Percentiles rank a stretch among this genome's conserved stretches.
Conservation (phyloP, 2,888 invertebrate species). For the Dione vanillae region DNA sequence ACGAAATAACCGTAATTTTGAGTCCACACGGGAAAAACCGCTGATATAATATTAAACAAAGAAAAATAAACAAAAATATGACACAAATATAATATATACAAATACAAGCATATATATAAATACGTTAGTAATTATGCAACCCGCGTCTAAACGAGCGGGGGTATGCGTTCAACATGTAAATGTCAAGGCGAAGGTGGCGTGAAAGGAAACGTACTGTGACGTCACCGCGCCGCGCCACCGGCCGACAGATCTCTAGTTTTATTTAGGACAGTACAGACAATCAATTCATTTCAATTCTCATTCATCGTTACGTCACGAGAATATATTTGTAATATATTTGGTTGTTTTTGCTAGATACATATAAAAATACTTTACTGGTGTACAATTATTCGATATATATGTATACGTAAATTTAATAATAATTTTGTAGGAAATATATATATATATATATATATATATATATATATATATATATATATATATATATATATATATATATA, state of each 20-base stretch:
- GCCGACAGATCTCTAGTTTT: slow-evolving; percentile 57
- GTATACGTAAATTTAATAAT: no score
- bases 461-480: no score
- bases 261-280: slow-evolving; percentile 59
- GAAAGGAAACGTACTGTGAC: slow-evolving; percentile 79
- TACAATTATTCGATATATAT: no score
- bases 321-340: neutral
- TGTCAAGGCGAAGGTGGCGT: slow-evolving; percentile 78
- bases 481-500: no score
- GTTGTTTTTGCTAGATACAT: neutral
- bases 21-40: no score
- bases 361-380: no score
- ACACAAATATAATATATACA: neutral
- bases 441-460: no score
- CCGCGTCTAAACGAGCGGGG: slow-evolving; percentile 56
- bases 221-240: slow-evolving; percentile 63
- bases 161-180: slow-evolving; percentile 74
- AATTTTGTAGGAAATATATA: no score
- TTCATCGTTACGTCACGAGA: slow-evolving; percentile 37
- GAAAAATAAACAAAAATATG: no score
- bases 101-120: slow-evolving; percentile 32
- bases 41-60: no score
- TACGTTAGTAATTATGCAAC: slow-evolving; percentile 26
- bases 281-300: slow-evolving; percentile 44
- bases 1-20: no score